Evolutionary conservation across 2,797 vertebrate genomes (phyloP).

Genomic region (Clarias laeviceps): DNA sequence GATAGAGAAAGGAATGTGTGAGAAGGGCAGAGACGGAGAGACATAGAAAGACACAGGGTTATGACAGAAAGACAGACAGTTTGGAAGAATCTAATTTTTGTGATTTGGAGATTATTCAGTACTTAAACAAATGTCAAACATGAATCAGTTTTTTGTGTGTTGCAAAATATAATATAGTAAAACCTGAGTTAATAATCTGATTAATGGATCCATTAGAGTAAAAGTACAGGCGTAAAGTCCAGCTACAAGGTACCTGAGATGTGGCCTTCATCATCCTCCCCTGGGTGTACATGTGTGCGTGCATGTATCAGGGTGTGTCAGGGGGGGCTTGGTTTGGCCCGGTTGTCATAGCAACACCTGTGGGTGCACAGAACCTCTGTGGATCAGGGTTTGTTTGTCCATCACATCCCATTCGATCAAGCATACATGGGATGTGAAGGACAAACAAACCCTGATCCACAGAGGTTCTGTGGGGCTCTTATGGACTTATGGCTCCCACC

Average conservation of each 20-base stretch:
- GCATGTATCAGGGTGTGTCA: too few species aligned
- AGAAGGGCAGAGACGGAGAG: background rate
- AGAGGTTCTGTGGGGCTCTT: too few species aligned
- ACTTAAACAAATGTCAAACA: background rate
- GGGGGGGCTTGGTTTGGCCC: too few species aligned
- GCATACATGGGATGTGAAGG: too few species aligned
- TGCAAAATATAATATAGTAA: background rate
- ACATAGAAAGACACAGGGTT: background rate
- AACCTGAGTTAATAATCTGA: background rate
- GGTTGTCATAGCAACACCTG: too few species aligned
- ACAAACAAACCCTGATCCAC: too few species aligned
- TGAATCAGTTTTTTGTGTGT: background rate
- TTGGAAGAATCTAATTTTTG: background rate
- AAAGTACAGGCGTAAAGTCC: background rate
- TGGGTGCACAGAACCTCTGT: too few species aligned
- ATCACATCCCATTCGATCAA: too few species aligned
- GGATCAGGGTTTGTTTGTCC: too few species aligned
- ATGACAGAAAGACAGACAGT: background rate
- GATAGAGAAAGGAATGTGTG: background rate
- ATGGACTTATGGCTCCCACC: background rate
- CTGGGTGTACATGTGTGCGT: too few species aligned
- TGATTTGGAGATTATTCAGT: background rate
- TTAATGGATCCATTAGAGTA: background rate
- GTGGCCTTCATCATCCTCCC: too few species aligned
- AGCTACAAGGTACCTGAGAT: too few species aligned